Percentiles rank a stretch among this genome's conserved stretches.
These are phyloP conservation scores for Muntiacus reevesi DNA, from an alignment of 2,113 vertebrate genomes.

Conservation along the genomic window DNA sequence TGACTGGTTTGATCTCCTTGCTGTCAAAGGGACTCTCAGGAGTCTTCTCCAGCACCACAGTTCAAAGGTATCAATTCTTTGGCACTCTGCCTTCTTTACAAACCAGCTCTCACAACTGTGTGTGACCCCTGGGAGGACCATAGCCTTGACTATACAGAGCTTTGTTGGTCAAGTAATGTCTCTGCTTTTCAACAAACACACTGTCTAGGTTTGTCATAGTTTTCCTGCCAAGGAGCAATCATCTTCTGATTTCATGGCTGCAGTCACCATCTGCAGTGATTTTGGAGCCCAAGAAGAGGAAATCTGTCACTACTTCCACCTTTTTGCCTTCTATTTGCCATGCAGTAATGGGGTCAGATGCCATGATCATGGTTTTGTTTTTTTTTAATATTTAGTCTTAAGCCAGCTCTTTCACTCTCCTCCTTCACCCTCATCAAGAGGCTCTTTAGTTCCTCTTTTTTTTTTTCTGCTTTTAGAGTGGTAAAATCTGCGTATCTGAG, in stretches of 20 bases:
- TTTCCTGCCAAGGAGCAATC: background rate
- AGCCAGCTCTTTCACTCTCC: background rate
- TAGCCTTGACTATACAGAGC: background rate
- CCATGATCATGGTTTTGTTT: background rate
- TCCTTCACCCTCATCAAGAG: background rate
- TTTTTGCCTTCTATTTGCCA: background rate
- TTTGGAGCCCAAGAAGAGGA: background rate
- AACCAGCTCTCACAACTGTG: background rate
- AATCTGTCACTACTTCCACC: background rate
- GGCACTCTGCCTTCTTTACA: background rate
- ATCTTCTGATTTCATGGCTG: background rate
- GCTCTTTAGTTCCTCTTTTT: background rate
- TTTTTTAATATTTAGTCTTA: background rate
- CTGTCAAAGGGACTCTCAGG: background rate
- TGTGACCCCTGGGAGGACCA: background rate
- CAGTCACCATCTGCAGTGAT: background rate
- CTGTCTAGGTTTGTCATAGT: background rate
- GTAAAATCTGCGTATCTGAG: background rate
- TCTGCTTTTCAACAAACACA: background rate
- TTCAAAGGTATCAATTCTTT: background rate
- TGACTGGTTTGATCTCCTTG: background rate
- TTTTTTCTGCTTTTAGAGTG: background rate
- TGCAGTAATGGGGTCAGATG: background rate
- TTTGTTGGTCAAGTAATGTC: background rate
- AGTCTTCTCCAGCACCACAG: background rate